Evolutionary conservation across 35 echinoderm and acorn worm species (phyloP), one percentile per base, ranked within the genome.

Genomic region (Chiridota heheva): DNA sequence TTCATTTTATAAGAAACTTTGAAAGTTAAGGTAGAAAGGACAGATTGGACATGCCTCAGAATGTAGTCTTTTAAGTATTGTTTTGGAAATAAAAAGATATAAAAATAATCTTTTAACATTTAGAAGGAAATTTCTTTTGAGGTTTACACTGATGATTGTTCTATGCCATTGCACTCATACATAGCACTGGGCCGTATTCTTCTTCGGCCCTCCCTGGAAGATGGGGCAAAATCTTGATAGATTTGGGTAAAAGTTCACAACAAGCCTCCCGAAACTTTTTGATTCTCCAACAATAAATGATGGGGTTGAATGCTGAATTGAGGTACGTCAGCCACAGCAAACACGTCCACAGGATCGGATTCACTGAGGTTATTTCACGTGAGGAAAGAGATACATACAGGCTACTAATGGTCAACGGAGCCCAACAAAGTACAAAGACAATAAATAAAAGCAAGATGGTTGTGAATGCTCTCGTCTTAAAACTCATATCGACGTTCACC

Each of bases 201-300:
- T 42, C 95, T 80, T 41, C 85, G 39, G 95, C 90, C 53, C 89
- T 77, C 20, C 85, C 89, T 1, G 95, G 95, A n/a, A 92, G 40
- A 37, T 90, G 80, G 12, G 95, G 95, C 72, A 97, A 68, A 58
- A 98, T 60, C 25, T 84, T 84, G 61, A 86, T 91, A 4, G 89
- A 88, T 67, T 89, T 91, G 22, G 95, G 95, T 38, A 86, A 81
- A 25, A 98, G 40, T 62, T 98, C 95, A 0, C 85, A 80, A 51
- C 95, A 98, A 34, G 95, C 95, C 45, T 98, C 95, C 7, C 95
- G 88, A 29, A 98, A 98, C 61, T 98, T 98, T 36, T 98, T 98
- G 38, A 98, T 98, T 15, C 95, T 73, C 95, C 89, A 98, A 60
- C 95, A 98, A 58, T 98, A 98, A 20, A 98, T 98, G 37, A 98